A percentile compares a stretch with the other conserved stretches of the same genome.
Evolutionary conservation across 1,140 invertebrate species (phyloP).

Genomic region (Micrasema longulum): DNA sequence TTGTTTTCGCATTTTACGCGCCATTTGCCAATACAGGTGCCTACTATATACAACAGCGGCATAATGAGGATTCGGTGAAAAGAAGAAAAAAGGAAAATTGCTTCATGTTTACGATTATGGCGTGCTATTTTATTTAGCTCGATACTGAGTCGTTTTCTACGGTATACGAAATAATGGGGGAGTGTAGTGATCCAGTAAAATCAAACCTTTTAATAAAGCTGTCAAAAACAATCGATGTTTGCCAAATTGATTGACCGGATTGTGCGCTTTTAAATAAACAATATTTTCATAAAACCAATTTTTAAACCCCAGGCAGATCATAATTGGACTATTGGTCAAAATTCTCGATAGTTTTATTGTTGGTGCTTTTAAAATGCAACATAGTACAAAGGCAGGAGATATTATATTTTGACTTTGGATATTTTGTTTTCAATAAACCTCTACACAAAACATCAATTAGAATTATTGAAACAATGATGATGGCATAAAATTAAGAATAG

Average conservation of each 20-base stretch:
- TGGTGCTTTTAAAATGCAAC: too few relatives aligned
- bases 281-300: too few relatives aligned
- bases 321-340: too few relatives aligned
- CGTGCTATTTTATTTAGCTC: constrained; percentile 3
- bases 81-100: neutral
- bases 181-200: constrained; percentile 26
- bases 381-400: too few relatives aligned
- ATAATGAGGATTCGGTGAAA: constrained; percentile 24
- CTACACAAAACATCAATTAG: too few relatives aligned
- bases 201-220: constrained; percentile 31
- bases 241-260: constrained; percentile 5
- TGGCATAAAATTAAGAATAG: too few relatives aligned
- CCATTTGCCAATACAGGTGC: constrained; percentile 27
- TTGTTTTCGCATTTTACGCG: constrained; percentile 31
- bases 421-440: too few relatives aligned
- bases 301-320: too few relatives aligned
- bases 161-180: neutral
- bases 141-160: constrained; percentile 1
- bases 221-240: constrained; percentile 14
- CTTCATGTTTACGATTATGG: constrained; percentile 18
- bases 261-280: too few relatives aligned
- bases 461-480: too few relatives aligned
- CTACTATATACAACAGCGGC: constrained; percentile 22
- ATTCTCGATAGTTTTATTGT: too few relatives aligned
- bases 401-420: too few relatives aligned